Conservation (phyloP, 2,888 invertebrate genomes). For the Ennomos quercinarius region DNA sequence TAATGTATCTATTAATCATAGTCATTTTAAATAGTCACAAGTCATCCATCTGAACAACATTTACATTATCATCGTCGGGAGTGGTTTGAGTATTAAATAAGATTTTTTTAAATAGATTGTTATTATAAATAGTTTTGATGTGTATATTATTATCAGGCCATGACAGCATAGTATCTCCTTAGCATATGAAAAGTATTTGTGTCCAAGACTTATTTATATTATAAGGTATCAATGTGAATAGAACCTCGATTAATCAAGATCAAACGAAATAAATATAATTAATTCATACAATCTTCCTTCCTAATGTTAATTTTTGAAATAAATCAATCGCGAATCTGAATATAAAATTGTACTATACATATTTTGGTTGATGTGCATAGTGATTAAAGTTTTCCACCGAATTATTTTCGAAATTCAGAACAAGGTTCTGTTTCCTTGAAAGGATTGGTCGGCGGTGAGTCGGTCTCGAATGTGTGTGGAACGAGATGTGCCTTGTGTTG, state of each 20-base stretch:
- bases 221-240: constrained; percentile 57
- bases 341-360: constrained; percentile 8
- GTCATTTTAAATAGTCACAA: constrained; percentile 78
- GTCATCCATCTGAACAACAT: constrained; percentile 70
- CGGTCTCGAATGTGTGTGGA: constrained; percentile 33
- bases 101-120: constrained; percentile 67
- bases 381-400: constrained; percentile 75
- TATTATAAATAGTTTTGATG: constrained; percentile 72
- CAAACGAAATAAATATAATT: not conserved
- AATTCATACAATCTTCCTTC: constrained; percentile 18
- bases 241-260: constrained; percentile 27
- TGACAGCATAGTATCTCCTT: constrained; percentile 74
- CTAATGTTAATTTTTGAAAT: constrained; percentile 14
- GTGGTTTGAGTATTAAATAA: constrained; percentile 77
- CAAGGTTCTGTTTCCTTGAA: constrained; percentile 69
- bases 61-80: constrained; percentile 76
- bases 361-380: constrained; percentile 34
- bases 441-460: constrained; percentile 58
- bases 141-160: constrained; percentile 77
- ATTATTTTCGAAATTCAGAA: constrained; percentile 74
- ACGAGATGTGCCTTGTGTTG: constrained; percentile 73
- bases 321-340: constrained; percentile 10
- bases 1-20: constrained; percentile 58
- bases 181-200: constrained; percentile 62
- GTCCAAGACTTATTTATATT: constrained; percentile 76